Evolutionary conservation across 2,797 vertebrate genomes (phyloP), one percentile per base, ranked within the genome.

Genomic region (Scarus forsteni): DNA sequence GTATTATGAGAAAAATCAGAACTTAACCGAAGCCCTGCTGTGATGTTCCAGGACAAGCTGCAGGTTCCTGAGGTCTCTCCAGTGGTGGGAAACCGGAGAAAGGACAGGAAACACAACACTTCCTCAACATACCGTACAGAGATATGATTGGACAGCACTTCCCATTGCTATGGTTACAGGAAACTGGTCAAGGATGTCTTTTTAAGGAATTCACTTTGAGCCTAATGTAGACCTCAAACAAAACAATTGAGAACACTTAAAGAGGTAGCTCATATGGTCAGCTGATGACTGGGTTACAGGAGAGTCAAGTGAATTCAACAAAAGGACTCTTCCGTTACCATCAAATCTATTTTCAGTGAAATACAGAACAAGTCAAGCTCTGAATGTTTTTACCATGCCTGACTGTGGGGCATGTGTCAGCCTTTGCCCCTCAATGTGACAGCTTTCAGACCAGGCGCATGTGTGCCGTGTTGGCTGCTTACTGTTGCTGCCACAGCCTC

Each of bases 141-240:
- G 43, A 65, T 36, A 53, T 80, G 88, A 93, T 92, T 93, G 89
- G 90, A 83, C 82, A 73, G 75, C 52, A 78, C 73, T 87, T 85
- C 85, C 80, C 78, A 83, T 93, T n/a, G 1, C 91, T 88, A 92
- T 92, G 88, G 92, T 89, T 90, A 93, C 92, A 94, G 94, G 93
- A 94, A 94, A 87, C 86, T 62, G 73, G 80, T 85, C 88, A 83
- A 91, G 92, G 83, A 89, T 82, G 79, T 89, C 15, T n/a, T 82
- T 79, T 66, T 68, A 12, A 57, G 51, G 66, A 70, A 38, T 60
- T 52, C 0, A 56, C 58, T 78, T 66, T 69, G 58, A 60, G 35
- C 53, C 49, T 35, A 60, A 63, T 58, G 16, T 51, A 38, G 40
- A 51, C 34, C 61, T 45, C 51, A 78, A 61, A 27, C 10, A 27